A percentile compares a stretch with the other conserved stretches of the same genome.
These are phyloP conservation scores for Labeo calbasu DNA, from an alignment of 2,797 vertebrate species.

Conservation along the genomic window DNA sequence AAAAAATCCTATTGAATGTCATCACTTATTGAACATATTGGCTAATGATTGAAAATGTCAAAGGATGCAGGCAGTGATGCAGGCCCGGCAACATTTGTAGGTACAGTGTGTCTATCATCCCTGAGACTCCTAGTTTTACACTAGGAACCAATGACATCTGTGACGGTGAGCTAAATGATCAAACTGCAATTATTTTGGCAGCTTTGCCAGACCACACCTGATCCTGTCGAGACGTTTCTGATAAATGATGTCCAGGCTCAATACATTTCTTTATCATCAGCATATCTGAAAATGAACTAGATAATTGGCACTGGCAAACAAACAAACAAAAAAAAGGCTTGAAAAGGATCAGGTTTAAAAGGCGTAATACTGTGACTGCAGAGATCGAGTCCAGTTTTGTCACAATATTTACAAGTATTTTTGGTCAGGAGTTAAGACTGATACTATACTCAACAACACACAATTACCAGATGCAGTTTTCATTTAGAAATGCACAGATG, in stretches of 20 bases:
- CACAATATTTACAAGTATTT: conserved; percentile 27
- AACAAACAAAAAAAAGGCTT: not conserved
- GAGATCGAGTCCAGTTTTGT: conserved; percentile 31
- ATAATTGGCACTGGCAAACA: conserved; percentile 57
- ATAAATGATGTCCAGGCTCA: conserved; percentile 11
- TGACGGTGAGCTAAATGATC: not conserved
- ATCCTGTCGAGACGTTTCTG: conserved; percentile 21
- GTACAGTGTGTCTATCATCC: conserved; percentile 50
- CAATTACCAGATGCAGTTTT: conserved; percentile 1
- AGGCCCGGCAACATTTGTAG: conserved; percentile 12
- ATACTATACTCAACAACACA: conserved; percentile 14
- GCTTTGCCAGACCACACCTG: conserved; percentile 4
- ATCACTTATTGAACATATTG: conserved; percentile 47
- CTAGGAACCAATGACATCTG: conserved; percentile 51
- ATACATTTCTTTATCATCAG: conserved; percentile 6
- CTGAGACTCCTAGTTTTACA: conserved; percentile 57
- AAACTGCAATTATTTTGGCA: conserved; percentile 21
- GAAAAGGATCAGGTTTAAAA: conserved; percentile 16
- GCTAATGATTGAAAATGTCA: conserved; percentile 36
- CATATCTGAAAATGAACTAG: conserved; percentile 46
- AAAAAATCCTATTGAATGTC: conserved; percentile 52
- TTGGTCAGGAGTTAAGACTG: conserved; percentile 51
- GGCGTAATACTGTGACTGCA: conserved; percentile 32
- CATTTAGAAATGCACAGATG: conserved; percentile 15
- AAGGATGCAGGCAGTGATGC: conserved; percentile 43